These are phyloP conservation scores for Paedocypris micromegethes DNA, from an alignment of 2,797 vertebrate genomes.

Conservation along the genomic window DNA sequence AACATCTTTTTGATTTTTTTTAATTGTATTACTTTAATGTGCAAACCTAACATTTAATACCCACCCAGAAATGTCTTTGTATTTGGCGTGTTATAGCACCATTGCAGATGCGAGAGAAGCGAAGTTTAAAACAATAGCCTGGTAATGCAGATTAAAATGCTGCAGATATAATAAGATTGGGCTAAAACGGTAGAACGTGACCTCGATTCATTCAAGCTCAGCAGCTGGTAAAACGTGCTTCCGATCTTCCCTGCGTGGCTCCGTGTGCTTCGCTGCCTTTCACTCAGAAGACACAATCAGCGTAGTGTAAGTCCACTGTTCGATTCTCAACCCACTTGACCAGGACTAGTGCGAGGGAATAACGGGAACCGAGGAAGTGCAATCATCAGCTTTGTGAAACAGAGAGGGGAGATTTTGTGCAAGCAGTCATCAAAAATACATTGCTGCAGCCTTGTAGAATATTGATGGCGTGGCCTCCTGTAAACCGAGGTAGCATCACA, in stretches of 20 bases:
- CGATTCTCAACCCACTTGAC: not conserved
- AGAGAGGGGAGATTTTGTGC: slow-evolving; percentile 29
- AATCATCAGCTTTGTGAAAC: slow-evolving; percentile 36
- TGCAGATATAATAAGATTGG: slow-evolving; percentile 33
- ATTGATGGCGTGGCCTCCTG: slow-evolving; percentile 37
- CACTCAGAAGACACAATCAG: slow-evolving; percentile 4
- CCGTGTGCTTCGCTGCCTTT: not conserved
- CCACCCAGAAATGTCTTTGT: too few species aligned
- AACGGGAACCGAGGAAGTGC: slow-evolving; percentile 20
- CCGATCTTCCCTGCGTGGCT: not conserved
- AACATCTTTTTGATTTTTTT: too few species aligned
- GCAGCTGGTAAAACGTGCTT: slow-evolving; percentile 21
- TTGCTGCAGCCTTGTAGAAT: slow-evolving; percentile 36
- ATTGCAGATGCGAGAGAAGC: not conserved
- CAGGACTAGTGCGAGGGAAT: slow-evolving; percentile 3
- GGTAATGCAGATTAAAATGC: slow-evolving; percentile 22
- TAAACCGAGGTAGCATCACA: slow-evolving; percentile 21
- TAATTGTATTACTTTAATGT: too few species aligned
- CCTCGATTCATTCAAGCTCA: slow-evolving; percentile 32
- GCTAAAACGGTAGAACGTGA: slow-evolving; percentile 11
- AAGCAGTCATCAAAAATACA: slow-evolving; percentile 43
- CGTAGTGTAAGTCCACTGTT: not conserved
- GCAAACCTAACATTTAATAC: too few species aligned
- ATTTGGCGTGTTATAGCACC: too few species aligned
- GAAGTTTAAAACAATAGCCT: slow-evolving; percentile 15